Conservation (phyloP, 1,140 invertebrate species). For the Cydia pomonella region DNA sequence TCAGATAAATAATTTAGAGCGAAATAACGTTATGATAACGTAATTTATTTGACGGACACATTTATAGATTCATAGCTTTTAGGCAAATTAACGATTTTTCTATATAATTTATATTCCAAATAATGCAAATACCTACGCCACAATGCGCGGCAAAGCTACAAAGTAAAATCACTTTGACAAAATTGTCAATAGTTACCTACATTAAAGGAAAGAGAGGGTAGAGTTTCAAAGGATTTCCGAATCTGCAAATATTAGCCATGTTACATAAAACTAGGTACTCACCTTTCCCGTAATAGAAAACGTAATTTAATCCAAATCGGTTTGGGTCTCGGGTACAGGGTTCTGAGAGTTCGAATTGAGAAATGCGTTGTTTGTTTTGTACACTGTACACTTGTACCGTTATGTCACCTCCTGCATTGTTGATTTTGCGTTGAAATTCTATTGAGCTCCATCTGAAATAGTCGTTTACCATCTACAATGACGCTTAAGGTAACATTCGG, state of each 20-base stretch:
- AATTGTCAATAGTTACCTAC: neutral
- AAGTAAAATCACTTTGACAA: neutral
- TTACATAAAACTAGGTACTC: slow-evolving; percentile 16
- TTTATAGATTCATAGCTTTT: too few species aligned
- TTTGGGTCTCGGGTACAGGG: neutral
- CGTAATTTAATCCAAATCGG: slow-evolving; percentile 25
- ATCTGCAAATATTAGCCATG: slow-evolving; percentile 9
- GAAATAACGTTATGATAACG: too few species aligned
- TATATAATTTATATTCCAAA: too few species aligned
- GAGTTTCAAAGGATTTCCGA: neutral
- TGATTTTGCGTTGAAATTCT: neutral
- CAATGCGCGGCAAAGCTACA: too few species aligned
- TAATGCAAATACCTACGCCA: too few species aligned
- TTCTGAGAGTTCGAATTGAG: neutral
- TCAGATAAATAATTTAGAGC: too few species aligned
- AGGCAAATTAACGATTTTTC: too few species aligned
- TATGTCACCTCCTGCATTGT: neutral
- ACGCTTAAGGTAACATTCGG: too few species aligned
- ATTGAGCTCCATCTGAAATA: neutral
- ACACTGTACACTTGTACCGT: neutral
- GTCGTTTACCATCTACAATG: neutral
- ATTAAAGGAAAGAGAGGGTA: neutral
- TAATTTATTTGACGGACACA: too few species aligned
- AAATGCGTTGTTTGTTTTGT: slow-evolving; percentile 24
- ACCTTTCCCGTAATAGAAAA: neutral